Evolutionary conservation across 2,888 invertebrate species (phyloP), one percentile per base, ranked within the genome.

Genomic region (Hoplodrina blanda): DNA sequence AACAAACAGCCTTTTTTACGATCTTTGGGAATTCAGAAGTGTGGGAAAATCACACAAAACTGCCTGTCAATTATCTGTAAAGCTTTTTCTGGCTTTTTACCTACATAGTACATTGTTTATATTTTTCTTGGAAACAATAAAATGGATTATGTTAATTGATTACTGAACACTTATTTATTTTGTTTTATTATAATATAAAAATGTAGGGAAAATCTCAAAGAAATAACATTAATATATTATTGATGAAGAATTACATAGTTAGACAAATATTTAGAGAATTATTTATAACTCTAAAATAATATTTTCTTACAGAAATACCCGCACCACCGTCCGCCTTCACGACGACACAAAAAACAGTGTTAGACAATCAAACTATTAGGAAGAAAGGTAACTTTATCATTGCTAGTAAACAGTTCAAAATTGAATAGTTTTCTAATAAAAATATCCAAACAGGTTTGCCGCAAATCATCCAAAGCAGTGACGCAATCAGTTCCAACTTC

Each of bases 321-420:
- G 98, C 98, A 6, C 98, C 98, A 4, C 98, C 98, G 7, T 98
- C 98, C 2, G 96, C 97, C n/a, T 96, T 96, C 81, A 97, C 97
- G 65, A 97, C 98, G 2, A 95, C 96, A 15, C 93, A 90, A 79
- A 95, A 93, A 84, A 84, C 93, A 25, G 80, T 94, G 67, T 80
- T 95, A 83, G 95, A 96, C 82, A 96, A 96, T 82, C 94, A 95
- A 87, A 96, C 95, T 44, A 92, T 94, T 63, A 91, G 91, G 76
- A 96, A 95, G 85, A 96, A 95, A 92, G 95, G 95, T 96, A 85
- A 73, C 69, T 67, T 64, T 30, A 33, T 10, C 4, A 25, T 11
- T 7, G 17, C 25, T 6, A 25, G 1, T 53, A 46, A 30, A 13
- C 44, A 50, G 62, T 37, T 63, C 63, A 11, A 66, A 64, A 62